A percentile compares a stretch with the other conserved stretches of the same genome.
phyloP scores from a whole-genome alignment of 2,888 invertebrate genomes.

The Andrena minutula region DNA sequence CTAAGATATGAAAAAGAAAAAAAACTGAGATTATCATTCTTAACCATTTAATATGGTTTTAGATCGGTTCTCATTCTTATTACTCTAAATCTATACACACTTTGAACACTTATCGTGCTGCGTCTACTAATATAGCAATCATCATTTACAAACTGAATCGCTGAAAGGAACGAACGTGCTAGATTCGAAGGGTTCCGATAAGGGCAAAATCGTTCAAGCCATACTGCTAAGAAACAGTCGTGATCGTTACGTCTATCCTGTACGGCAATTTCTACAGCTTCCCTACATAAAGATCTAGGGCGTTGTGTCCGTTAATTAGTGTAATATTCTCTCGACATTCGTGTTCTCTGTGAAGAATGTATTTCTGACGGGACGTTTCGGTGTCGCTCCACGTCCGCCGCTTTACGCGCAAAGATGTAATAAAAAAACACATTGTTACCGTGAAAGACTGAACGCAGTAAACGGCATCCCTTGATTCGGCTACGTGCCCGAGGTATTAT shows the following conservation, averaged over 20 bases:
- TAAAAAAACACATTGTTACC: neutral
- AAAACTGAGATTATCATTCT: conserved; percentile 38
- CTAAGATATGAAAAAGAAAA: conserved; percentile 13
- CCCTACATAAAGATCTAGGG: conserved; percentile 40
- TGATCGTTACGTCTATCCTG: conserved; percentile 60
- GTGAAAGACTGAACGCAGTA: conserved; percentile 56
- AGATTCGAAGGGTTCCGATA: neutral
- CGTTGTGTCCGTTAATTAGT: conserved; percentile 20
- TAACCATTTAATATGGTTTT: conserved; percentile 26
- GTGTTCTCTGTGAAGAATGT: too few relatives aligned
- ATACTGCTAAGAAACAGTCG: conserved; percentile 51
- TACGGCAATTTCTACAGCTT: conserved; percentile 48
- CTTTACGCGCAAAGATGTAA: too few relatives aligned
- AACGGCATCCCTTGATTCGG: conserved; percentile 34
- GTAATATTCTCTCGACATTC: neutral
- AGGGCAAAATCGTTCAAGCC: conserved; percentile 8
- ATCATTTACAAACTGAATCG: conserved; percentile 11
- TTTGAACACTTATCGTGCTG: conserved; percentile 49
- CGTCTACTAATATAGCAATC: conserved; percentile 6
- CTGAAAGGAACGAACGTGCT: conserved; percentile 13
- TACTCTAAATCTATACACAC: conserved; percentile 64
- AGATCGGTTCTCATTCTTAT: conserved; percentile 41
- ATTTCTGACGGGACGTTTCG: too few relatives aligned
- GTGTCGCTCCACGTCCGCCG: too few relatives aligned
- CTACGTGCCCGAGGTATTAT: conserved; percentile 41